Conservation (phyloP, 2,888 invertebrate genomes). For the Strigamia transsilvanica region DNA sequence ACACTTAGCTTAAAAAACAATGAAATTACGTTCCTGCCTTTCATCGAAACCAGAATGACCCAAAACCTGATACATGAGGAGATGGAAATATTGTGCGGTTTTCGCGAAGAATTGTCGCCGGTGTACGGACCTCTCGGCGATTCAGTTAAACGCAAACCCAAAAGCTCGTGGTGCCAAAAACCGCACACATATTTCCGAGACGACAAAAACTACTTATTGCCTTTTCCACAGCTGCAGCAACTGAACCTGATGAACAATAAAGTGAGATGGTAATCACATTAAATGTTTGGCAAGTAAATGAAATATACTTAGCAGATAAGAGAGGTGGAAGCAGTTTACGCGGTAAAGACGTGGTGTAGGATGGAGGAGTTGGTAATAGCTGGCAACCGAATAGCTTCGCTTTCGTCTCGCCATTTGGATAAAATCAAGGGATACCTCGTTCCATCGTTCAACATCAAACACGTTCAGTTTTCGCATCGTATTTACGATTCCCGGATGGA, state of each 20-base stretch:
- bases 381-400: background rate
- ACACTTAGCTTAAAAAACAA: conserved; percentile 6
- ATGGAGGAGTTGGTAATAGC: background rate
- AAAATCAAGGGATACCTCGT: background rate
- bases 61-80: background rate
- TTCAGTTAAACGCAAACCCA: background rate
- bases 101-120: background rate
- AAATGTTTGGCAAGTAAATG: background rate
- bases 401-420: background rate
- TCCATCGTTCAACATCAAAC: background rate
- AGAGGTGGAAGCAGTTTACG: background rate
- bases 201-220: background rate
- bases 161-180: background rate
- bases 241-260: background rate
- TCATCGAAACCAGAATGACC: background rate
- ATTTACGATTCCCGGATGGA: background rate
- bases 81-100: background rate
- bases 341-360: background rate
- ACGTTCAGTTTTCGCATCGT: conserved; percentile 2
- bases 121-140: background rate
- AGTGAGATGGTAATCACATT: background rate
- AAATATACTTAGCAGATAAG: background rate
- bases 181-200: background rate
- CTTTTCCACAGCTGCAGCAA: background rate
- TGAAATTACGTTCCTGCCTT: background rate